A percentile compares a stretch with the other conserved stretches of the same genome.
phyloP scores from a whole-genome alignment of 2,113 vertebrate species.

The Marmota monax region DNA sequence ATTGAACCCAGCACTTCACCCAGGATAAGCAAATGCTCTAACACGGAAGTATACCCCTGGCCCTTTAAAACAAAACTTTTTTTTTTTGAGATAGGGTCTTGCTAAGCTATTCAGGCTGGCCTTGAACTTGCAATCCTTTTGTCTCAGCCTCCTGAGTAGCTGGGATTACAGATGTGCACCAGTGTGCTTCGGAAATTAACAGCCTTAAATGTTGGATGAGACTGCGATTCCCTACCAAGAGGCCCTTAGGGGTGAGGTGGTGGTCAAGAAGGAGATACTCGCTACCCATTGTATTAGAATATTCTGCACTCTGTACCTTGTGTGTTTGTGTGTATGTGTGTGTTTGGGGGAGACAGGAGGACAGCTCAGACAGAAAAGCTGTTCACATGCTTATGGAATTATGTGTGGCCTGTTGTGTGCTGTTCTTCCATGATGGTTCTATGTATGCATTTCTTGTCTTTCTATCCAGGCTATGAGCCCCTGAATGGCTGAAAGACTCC shows the following conservation, averaged over 20 bases:
- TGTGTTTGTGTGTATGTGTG: background rate
- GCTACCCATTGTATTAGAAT: background rate
- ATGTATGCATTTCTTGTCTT: background rate
- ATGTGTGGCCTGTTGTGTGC: accelerated
- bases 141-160: background rate
- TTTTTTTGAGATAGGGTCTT: background rate
- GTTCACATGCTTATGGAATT: background rate
- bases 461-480: background rate
- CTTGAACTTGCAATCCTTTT: background rate
- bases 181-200: background rate
- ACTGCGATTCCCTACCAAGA: background rate
- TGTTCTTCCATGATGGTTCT: background rate
- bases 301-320: background rate
- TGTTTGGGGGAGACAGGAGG: background rate
- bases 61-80: background rate
- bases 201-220: background rate
- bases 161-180: no score
- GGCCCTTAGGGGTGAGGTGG: background rate
- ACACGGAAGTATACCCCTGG: background rate
- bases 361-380: background rate
- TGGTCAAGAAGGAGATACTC: background rate
- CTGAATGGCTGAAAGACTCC: background rate
- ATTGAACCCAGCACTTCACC: background rate
- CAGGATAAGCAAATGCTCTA: background rate
- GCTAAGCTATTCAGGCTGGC: background rate